A percentile compares a stretch with the other conserved stretches of the same genome.
phyloP scores from a whole-genome alignment of 1,140 invertebrate species.

The Pseudomyrmex concolor region DNA sequence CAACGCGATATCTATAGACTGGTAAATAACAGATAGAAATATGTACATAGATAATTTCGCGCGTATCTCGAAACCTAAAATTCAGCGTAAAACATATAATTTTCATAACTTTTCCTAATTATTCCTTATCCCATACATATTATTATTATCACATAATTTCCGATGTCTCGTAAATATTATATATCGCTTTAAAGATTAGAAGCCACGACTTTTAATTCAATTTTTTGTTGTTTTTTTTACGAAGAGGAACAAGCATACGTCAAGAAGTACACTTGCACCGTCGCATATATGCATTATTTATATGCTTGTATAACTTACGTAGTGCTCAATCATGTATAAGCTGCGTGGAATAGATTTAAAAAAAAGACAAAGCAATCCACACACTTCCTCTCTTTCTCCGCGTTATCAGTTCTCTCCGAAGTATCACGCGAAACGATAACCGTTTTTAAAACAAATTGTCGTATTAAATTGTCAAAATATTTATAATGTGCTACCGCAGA shows the following conservation, averaged over 20 bases:
- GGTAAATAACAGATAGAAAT: too few species aligned
- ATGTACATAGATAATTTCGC: too few species aligned
- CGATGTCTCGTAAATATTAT: not conserved
- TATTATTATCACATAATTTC: not conserved
- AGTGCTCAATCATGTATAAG: too few species aligned
- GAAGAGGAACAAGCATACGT: too few species aligned
- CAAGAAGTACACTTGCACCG: not conserved
- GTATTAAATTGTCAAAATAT: not conserved
- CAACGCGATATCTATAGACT: too few species aligned
- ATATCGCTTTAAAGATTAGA: not conserved
- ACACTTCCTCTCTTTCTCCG: too few species aligned
- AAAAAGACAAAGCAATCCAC: not conserved
- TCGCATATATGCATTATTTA: not conserved
- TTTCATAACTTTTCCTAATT: too few species aligned
- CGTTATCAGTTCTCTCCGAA: not conserved
- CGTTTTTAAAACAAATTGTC: not conserved
- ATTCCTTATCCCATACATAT: too few species aligned
- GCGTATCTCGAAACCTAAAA: not conserved
- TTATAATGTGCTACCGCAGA: too few species aligned
- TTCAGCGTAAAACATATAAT: not conserved
- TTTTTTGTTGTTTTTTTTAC: not conserved
- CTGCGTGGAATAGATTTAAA: too few species aligned
- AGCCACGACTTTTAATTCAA: not conserved
- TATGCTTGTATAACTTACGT: too few species aligned
- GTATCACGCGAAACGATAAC: constrained; percentile 10